Evolutionary conservation across 1,140 invertebrate species (phyloP).

Genomic region (Drosophila funebris): DNA sequence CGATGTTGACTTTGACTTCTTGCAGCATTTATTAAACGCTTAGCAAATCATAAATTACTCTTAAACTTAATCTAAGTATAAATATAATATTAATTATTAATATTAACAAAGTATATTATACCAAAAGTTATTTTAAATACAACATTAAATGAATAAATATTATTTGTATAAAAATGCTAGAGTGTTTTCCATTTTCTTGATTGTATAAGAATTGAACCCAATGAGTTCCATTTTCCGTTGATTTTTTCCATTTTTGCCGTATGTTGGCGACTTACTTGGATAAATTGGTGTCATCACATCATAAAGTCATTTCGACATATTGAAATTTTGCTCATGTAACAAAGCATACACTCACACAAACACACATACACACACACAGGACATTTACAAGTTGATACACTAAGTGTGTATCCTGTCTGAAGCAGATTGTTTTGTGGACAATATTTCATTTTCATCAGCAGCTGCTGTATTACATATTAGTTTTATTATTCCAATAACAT

Average conservation of each 20-base stretch:
- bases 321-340: conserved; percentile 66
- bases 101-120: background rate
- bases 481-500: conserved; percentile 79
- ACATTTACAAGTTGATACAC: conserved; percentile 15
- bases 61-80: background rate
- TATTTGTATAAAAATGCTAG: background rate
- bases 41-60: conserved; percentile 8
- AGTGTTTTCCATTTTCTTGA: background rate
- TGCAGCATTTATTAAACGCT: conserved; percentile 57
- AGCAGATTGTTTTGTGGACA: conserved; percentile 71
- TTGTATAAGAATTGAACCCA: background rate
- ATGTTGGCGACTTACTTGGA: conserved; percentile 41
- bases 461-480: conserved; percentile 67
- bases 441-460: conserved; percentile 80
- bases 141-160: background rate
- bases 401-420: conserved; percentile 20
- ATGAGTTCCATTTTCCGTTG: background rate
- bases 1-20: conserved; percentile 57
- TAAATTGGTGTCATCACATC: conserved; percentile 83
- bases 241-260: background rate
- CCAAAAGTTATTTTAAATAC: background rate
- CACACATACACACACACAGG: background rate
- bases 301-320: conserved; percentile 83
- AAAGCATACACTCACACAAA: background rate
- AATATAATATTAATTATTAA: background rate